These are phyloP conservation scores for Eptesicus fuscus DNA, from an alignment of 2,113 vertebrate genomes.

Conservation along the genomic window DNA sequence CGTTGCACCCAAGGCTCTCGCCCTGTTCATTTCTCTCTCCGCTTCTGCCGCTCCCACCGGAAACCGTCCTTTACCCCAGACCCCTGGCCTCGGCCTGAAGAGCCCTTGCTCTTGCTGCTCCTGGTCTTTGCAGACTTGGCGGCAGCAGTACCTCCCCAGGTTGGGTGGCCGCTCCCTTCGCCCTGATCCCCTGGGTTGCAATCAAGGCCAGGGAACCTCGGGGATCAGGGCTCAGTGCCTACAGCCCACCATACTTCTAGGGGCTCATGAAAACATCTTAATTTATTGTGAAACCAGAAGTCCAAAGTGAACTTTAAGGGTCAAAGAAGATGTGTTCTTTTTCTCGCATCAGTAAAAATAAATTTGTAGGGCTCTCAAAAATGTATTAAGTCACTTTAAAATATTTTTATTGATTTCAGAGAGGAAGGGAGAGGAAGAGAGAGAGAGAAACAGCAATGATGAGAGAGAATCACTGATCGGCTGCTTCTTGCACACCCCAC, in stretches of 20 bases:
- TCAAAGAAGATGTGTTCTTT: slow-evolving; percentile 3
- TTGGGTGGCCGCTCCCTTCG: background rate
- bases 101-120: background rate
- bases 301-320: background rate
- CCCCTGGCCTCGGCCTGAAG: background rate
- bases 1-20: background rate
- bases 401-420: too few relatives aligned
- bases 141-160: background rate
- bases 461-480: too few relatives aligned
- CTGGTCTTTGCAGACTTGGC: background rate
- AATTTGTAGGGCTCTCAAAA: background rate
- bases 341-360: background rate
- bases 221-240: background rate
- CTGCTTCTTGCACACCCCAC: too few relatives aligned
- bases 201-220: too few relatives aligned
- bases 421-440: too few relatives aligned
- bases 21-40: background rate
- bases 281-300: background rate
- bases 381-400: background rate
- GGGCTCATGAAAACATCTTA: background rate
- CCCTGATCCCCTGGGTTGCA: background rate
- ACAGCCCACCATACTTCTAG: background rate
- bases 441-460: too few relatives aligned
- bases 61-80: background rate
- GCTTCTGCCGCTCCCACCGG: background rate